A percentile compares a stretch with the other conserved stretches of the same genome.
phyloP scores from a whole-genome alignment of 1,140 invertebrate species.

The Brachionus paranguensis region DNA sequence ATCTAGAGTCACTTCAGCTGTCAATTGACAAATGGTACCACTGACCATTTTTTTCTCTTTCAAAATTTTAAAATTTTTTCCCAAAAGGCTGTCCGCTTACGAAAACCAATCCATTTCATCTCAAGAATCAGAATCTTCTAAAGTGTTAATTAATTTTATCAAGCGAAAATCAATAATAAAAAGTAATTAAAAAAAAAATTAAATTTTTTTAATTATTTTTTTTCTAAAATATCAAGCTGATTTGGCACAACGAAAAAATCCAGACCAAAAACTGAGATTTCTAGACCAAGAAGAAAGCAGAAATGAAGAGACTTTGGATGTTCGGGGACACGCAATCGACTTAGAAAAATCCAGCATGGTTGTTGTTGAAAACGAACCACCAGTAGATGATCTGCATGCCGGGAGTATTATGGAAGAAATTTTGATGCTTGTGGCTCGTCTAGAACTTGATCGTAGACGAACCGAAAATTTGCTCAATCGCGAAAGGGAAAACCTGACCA shows the following conservation, averaged over 20 bases:
- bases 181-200: background rate
- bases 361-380: background rate
- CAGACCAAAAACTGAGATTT: background rate
- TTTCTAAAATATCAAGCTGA: background rate
- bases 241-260: background rate
- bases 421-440: slow-evolving; percentile 17
- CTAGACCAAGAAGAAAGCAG: background rate
- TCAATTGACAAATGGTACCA: background rate
- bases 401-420: background rate
- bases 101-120: background rate
- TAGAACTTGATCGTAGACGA: slow-evolving; percentile 2
- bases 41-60: background rate
- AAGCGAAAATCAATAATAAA: background rate
- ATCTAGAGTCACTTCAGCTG: background rate
- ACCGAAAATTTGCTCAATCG: background rate
- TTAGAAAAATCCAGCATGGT: background rate
- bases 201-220: background rate
- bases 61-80: background rate
- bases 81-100: background rate
- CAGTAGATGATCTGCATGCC: background rate
- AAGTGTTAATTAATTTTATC: background rate
- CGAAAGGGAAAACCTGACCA: slow-evolving; percentile 1
- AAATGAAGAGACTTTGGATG: background rate
- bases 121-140: background rate
- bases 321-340: background rate